Conservation (phyloP, 2,888 invertebrate species). For the Zhuqinia jingwanae region DNA sequence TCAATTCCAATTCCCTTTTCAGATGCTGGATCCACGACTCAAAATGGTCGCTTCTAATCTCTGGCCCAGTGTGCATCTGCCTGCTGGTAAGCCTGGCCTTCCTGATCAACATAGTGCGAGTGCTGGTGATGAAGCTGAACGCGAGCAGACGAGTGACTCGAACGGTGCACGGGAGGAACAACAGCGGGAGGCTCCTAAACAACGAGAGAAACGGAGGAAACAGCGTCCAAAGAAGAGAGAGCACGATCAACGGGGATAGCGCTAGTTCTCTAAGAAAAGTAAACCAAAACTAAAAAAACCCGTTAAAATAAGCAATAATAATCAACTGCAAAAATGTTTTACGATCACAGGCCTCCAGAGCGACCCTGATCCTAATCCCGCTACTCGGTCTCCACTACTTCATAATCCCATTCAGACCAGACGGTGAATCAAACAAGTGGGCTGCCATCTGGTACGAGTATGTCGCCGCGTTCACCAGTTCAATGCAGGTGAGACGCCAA, state of each 20-base stretch:
- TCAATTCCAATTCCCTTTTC: slow-evolving; percentile 45
- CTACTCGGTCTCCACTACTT: slow-evolving; percentile 95
- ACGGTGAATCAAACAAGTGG: slow-evolving; percentile 82
- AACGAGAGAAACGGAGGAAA: background rate
- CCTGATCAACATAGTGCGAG: slow-evolving; percentile 94
- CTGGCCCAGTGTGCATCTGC: slow-evolving; percentile 89
- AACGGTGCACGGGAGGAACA: slow-evolving; percentile 38
- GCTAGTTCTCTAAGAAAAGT: slow-evolving; percentile 54
- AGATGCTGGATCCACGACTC: slow-evolving; percentile 91
- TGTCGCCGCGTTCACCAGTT: slow-evolving; percentile 91
- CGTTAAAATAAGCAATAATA: too few relatives aligned
- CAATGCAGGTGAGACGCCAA: slow-evolving; percentile 89
- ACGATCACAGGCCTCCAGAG: slow-evolving; percentile 83
- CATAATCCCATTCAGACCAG: slow-evolving; percentile 92
- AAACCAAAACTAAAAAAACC: background rate
- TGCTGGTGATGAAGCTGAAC: slow-evolving; percentile 89
- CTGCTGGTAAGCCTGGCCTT: slow-evolving; percentile 92
- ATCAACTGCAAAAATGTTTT: too few relatives aligned
- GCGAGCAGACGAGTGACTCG: slow-evolving; percentile 72
- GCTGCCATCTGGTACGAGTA: slow-evolving; percentile 90
- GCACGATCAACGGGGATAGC: slow-evolving; percentile 4
- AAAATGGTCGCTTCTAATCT: slow-evolving; percentile 87
- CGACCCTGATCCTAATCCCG: slow-evolving; percentile 94
- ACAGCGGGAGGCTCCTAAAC: background rate
- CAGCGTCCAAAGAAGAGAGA: background rate